phyloP scores from a whole-genome alignment of 1,140 invertebrate genomes.

The Diorhabda sublineata region DNA sequence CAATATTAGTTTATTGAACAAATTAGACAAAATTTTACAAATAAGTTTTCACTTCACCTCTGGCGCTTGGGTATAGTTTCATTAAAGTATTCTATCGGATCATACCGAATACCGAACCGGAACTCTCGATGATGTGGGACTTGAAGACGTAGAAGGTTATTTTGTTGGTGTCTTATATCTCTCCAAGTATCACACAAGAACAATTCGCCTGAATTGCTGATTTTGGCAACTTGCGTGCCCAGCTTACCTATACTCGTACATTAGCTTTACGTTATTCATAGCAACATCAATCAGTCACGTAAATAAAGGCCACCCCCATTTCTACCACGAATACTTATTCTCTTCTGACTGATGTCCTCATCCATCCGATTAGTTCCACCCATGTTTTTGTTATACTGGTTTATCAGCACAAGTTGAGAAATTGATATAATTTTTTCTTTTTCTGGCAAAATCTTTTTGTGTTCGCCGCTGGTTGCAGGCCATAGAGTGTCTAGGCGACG shows the following conservation, averaged over 20 bases:
- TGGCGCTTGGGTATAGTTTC: no score
- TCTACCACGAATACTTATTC: slow-evolving; percentile 9
- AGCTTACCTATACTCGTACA: not conserved
- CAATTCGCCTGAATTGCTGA: no score
- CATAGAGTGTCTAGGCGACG: not conserved
- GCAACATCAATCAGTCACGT: slow-evolving; percentile 9
- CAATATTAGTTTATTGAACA: no score
- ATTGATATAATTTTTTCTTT: not conserved
- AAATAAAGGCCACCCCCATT: slow-evolving; percentile 4
- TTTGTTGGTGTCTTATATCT: no score
- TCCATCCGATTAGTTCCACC: slow-evolving; percentile 17
- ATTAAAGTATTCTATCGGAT: no score
- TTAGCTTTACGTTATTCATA: slow-evolving; percentile 4
- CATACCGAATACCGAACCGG: no score
- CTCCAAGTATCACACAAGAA: no score
- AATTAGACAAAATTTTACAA: no score
- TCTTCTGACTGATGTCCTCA: slow-evolving; percentile 7
- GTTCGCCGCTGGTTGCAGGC: not conserved
- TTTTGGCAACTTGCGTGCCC: no score
- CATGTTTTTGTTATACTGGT: slow-evolving; percentile 11
- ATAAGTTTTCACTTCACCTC: no score
- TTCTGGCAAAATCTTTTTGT: not conserved
- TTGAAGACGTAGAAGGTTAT: no score
- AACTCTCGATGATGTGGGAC: no score
- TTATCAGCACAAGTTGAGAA: not conserved